Evolutionary conservation across 2,888 invertebrate genomes (phyloP).

Genomic region (Cephalotes varians): DNA sequence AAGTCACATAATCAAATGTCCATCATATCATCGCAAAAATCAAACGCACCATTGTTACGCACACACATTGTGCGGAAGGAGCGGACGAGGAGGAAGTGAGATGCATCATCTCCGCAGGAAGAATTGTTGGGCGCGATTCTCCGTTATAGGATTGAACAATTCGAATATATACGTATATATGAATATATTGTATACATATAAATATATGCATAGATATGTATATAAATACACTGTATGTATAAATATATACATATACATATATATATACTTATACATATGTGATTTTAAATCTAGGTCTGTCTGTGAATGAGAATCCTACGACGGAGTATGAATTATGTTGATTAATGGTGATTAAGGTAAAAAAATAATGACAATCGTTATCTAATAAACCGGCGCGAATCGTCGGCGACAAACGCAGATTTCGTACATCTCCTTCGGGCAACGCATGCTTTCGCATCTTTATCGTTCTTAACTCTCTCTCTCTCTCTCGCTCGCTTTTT

Average conservation of each 20-base stretch:
- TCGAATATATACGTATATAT: background rate
- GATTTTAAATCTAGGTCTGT: slow-evolving; percentile 17
- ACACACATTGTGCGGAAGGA: too few relatives aligned
- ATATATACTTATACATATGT: background rate
- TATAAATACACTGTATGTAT: background rate
- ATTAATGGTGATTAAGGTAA: slow-evolving; percentile 9
- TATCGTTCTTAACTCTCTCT: slow-evolving; percentile 25
- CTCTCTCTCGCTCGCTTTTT: slow-evolving; percentile 21
- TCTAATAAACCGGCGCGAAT: background rate
- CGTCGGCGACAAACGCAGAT: slow-evolving; percentile 37
- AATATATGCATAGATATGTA: background rate
- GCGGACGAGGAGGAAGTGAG: background rate
- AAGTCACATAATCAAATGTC: slow-evolving; percentile 24
- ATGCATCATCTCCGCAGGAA: background rate
- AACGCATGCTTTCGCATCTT: slow-evolving; percentile 11
- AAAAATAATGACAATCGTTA: slow-evolving; percentile 6
- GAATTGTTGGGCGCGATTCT: background rate
- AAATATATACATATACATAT: background rate
- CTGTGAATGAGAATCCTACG: background rate
- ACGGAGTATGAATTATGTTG: background rate
- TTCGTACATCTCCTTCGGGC: slow-evolving; percentile 14
- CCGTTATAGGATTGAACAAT: background rate
- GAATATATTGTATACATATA: background rate
- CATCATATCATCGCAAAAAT: background rate
- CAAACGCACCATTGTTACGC: background rate